Evolutionary conservation across 92 coral and sea anemone genomes (phyloP).

Genomic region (Palythoa grandiflora): DNA sequence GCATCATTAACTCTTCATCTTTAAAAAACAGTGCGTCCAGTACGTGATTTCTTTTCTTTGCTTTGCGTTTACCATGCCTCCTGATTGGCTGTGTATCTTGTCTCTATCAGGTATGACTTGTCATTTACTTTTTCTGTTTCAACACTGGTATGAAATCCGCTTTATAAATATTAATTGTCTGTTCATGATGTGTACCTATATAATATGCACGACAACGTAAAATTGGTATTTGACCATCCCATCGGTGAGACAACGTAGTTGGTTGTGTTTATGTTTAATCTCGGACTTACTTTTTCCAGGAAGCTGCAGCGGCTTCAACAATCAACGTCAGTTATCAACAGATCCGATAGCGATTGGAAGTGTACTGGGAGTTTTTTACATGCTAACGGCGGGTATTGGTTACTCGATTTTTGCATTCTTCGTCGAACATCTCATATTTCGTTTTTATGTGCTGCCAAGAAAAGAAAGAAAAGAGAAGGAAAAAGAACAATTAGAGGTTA

Average conservation of each 20-base stretch:
- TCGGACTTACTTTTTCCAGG: not conserved
- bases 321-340: constrained; percentile 11
- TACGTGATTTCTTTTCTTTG: too few relatives aligned
- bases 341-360: constrained; percentile 23
- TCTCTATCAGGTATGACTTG: too few relatives aligned
- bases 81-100: too few relatives aligned
- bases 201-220: too few relatives aligned
- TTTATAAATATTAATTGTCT: too few relatives aligned
- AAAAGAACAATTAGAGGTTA: not conserved
- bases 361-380: constrained; percentile 25
- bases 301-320: constrained; percentile 2
- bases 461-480: not conserved
- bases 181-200: too few relatives aligned
- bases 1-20: too few relatives aligned
- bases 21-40: too few relatives aligned
- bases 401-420: constrained; percentile 6
- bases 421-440: constrained; percentile 7
- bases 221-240: not conserved
- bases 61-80: too few relatives aligned
- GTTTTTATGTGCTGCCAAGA: constrained; percentile 7
- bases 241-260: not conserved
- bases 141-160: too few relatives aligned
- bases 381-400: constrained; percentile 12
- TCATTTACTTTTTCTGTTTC: too few relatives aligned
- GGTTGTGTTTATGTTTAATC: not conserved